Conservation (phyloP, 2,888 invertebrate species). For the Druceiella hillmani region DNA sequence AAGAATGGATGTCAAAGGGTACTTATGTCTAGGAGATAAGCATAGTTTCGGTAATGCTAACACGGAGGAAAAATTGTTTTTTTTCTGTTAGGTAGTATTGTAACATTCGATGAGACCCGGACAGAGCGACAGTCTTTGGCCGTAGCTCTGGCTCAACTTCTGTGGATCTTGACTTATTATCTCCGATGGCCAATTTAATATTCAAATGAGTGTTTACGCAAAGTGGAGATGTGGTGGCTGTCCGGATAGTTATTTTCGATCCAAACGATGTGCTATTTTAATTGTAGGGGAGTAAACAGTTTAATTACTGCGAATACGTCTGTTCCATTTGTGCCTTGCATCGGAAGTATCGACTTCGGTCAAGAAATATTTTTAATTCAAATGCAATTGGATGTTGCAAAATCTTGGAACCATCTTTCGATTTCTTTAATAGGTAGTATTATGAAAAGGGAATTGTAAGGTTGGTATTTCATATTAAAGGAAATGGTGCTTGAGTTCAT, state of each 20-base stretch:
- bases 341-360: too few relatives aligned
- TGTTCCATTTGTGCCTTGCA: too few relatives aligned
- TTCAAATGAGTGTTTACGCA: constrained; percentile 25
- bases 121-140: constrained; percentile 39
- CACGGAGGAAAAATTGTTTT: constrained; percentile 38
- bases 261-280: not conserved
- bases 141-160: constrained; percentile 40
- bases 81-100: constrained; percentile 44
- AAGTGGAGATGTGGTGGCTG: not conserved
- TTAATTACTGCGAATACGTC: too few relatives aligned
- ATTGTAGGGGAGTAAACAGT: too few relatives aligned
- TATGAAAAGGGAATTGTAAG: too few relatives aligned
- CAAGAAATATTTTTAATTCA: too few relatives aligned
- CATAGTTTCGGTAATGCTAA: constrained; percentile 44
- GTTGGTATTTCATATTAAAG: too few relatives aligned
- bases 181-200: constrained; percentile 34
- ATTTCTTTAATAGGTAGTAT: too few relatives aligned
- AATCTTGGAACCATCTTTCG: too few relatives aligned
- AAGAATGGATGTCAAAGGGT: constrained; percentile 29
- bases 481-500: too few relatives aligned
- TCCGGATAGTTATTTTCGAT: not conserved
- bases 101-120: constrained; percentile 40
- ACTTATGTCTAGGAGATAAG: constrained; percentile 37
- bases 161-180: constrained; percentile 36
- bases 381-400: too few relatives aligned